Percentiles rank a stretch among this genome's conserved stretches.
phyloP scores from a whole-genome alignment of 2,797 vertebrate species.

The Hapalemur alaotrensis region DNA sequence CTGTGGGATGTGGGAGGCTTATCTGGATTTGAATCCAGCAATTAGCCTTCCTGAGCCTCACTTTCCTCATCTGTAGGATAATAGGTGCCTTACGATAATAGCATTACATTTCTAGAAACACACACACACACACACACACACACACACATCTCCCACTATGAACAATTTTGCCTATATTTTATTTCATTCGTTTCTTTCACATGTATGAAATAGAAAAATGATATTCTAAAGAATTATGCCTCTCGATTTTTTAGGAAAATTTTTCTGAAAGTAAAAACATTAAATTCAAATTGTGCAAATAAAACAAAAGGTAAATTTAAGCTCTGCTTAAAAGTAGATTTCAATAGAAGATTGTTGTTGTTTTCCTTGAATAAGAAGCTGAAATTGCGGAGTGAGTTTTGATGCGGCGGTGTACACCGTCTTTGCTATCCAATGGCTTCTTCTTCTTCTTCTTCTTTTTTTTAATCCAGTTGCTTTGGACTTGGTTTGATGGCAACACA shows the following conservation, averaged over 20 bases:
- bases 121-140: accelerated
- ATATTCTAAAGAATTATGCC: not conserved
- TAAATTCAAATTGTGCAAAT: not conserved
- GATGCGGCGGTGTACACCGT: accelerated
- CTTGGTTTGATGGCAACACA: not conserved
- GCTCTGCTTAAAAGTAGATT: not conserved
- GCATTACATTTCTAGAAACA: not conserved
- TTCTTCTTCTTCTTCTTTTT: not conserved
- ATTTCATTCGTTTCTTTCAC: not conserved
- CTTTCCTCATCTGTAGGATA: not conserved
- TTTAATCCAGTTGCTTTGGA: not conserved
- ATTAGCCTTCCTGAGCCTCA: not conserved
- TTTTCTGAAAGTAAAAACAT: not conserved
- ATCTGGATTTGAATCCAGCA: not conserved
- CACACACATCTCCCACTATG: not conserved
- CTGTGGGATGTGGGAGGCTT: accelerated
- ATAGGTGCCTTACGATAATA: not conserved
- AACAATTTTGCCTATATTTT: not conserved
- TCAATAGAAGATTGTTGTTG: not conserved
- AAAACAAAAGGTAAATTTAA: not conserved
- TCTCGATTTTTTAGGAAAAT: not conserved
- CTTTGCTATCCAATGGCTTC: not conserved
- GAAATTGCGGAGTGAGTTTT: not conserved
- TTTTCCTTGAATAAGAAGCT: not conserved
- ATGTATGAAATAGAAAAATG: not conserved